phyloP scores from a whole-genome alignment of 2,797 vertebrate species.

The Chloroceryle amazona region DNA sequence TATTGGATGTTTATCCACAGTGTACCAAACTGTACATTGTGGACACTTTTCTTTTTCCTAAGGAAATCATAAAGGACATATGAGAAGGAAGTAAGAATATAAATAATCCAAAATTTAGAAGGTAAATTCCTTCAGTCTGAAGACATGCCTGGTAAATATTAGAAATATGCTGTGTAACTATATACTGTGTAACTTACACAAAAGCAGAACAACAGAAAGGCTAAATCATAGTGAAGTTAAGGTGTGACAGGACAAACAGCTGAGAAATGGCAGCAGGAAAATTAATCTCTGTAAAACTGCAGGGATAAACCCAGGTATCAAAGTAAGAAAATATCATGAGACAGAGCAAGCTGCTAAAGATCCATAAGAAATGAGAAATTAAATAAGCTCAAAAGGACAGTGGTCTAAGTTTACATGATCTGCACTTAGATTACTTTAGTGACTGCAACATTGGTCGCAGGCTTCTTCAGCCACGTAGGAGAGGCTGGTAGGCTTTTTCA shows the following conservation, averaged over 20 bases:
- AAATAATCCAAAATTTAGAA: conserved; percentile 56
- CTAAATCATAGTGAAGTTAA: background rate
- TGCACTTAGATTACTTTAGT: background rate
- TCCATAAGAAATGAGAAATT: background rate
- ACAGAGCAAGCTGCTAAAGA: background rate
- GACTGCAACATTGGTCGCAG: background rate
- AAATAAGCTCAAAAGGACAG: background rate
- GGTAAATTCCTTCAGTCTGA: conserved; percentile 47
- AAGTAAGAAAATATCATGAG: background rate
- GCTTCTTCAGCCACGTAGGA: background rate
- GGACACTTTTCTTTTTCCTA: background rate
- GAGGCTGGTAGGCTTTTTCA: background rate
- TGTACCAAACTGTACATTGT: background rate
- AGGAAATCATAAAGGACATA: background rate
- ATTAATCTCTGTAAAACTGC: background rate
- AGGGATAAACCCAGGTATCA: background rate
- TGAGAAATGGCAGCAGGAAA: background rate
- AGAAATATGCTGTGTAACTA: background rate
- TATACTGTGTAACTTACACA: background rate
- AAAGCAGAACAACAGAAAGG: background rate
- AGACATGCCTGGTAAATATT: conserved; percentile 39
- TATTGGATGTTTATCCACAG: background rate
- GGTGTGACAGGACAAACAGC: background rate
- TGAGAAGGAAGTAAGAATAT: conserved; percentile 34
- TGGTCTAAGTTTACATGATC: background rate